These are phyloP conservation scores for Crossaster papposus DNA, from an alignment of 53 echinoderm and acorn worm species.

Conservation along the genomic window DNA sequence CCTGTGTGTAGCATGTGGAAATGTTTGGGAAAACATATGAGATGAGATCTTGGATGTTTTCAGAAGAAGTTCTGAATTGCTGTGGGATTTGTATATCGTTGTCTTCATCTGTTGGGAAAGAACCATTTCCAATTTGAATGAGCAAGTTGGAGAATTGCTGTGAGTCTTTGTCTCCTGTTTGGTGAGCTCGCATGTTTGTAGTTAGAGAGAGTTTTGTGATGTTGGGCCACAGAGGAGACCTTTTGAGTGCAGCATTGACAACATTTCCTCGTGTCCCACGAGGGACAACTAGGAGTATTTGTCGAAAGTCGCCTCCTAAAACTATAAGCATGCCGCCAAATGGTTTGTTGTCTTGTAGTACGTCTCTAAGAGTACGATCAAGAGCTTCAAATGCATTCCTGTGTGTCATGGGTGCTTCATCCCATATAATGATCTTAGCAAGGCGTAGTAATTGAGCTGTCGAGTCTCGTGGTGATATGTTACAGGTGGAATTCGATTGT, in stretches of 20 bases:
- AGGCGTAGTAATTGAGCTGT: no score
- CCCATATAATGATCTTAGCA: conserved; percentile 27
- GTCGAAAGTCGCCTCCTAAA: no score
- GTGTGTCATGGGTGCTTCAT: conserved; percentile 57
- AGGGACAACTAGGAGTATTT: no score
- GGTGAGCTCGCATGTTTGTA: conserved; percentile 49
- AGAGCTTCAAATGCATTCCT: conserved; percentile 38
- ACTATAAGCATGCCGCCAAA: background rate
- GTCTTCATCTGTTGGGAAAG: conserved; percentile 42
- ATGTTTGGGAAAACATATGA: conserved; percentile 40
- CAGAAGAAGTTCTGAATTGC: background rate
- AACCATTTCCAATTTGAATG: conserved; percentile 47
- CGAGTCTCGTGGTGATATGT: no score
- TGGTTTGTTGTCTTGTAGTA: conserved; percentile 24
- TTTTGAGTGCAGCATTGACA: no score
- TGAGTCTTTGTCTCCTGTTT: conserved; percentile 8
- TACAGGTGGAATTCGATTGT: no score
- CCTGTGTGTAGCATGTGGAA: background rate
- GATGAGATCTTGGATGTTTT: conserved; percentile 22
- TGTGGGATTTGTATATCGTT: background rate
- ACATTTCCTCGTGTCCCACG: no score
- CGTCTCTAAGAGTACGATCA: conserved; percentile 34
- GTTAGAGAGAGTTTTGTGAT: background rate
- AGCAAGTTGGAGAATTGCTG: conserved; percentile 16
- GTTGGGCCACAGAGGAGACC: no score